Conservation (phyloP, 2,797 vertebrate genomes). For the Amblyopsis hoosieri region DNA sequence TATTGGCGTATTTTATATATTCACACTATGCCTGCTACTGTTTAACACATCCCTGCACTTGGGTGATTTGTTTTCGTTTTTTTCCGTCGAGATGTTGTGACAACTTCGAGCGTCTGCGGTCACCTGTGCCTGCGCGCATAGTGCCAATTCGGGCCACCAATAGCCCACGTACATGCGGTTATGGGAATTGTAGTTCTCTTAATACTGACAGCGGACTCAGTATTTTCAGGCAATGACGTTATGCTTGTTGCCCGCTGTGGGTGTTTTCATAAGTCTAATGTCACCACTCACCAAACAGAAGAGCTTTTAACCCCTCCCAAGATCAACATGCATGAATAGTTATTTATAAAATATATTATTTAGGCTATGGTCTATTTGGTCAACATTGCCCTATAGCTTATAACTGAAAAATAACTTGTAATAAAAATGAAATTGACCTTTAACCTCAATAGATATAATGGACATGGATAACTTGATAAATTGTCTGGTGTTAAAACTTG, state of each 20-base stretch:
- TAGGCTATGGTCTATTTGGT: too few relatives aligned
- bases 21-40: conserved; percentile 14
- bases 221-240: conserved; percentile 51
- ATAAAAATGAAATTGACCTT: too few relatives aligned
- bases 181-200: conserved; percentile 71
- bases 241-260: conserved; percentile 26
- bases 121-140: conserved; percentile 71
- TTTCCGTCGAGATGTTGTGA: conserved; percentile 69
- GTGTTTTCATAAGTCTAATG: conserved; percentile 17
- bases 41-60: conserved; percentile 25
- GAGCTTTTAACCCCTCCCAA: neutral
- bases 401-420: too few relatives aligned
- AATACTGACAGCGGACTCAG: fast-evolving
- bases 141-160: conserved; percentile 67
- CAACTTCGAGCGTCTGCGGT: conserved; percentile 62
- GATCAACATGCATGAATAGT: neutral
- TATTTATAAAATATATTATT: too few relatives aligned
- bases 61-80: conserved; percentile 72
- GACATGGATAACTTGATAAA: too few relatives aligned
- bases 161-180: conserved; percentile 26
- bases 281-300: conserved; percentile 4
- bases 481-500: too few relatives aligned
- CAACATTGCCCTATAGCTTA: too few relatives aligned
- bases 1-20: conserved; percentile 21
- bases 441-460: too few relatives aligned